Percentiles rank a stretch among this genome's conserved stretches.
Conservation (phyloP, 2,888 invertebrate genomes). For the Spialia ferax region DNA sequence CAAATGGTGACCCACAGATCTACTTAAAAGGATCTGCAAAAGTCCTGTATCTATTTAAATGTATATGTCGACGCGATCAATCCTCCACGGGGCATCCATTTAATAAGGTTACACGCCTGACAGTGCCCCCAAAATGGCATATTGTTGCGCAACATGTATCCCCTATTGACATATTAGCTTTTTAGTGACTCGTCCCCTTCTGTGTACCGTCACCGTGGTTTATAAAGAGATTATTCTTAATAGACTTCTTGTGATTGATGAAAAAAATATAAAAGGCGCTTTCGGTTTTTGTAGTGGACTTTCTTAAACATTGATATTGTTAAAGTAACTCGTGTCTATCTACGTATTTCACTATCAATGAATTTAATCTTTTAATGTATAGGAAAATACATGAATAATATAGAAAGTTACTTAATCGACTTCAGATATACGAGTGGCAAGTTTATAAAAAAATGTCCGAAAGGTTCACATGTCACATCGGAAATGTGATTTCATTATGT, state of each 20-base stretch:
- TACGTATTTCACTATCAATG: not conserved
- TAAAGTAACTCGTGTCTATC: not conserved
- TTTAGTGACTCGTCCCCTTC: constrained; percentile 62
- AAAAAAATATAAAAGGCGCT: not conserved
- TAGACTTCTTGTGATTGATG: constrained; percentile 7
- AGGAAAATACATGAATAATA: too few relatives aligned
- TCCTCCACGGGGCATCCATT: constrained; percentile 71
- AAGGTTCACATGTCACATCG: constrained; percentile 24
- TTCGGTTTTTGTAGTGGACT: not conserved
- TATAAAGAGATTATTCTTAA: constrained; percentile 39
- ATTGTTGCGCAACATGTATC: constrained; percentile 76
- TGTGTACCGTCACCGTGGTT: constrained; percentile 46
- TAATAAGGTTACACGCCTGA: constrained; percentile 80
- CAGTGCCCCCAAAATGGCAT: constrained; percentile 61
- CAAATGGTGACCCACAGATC: not conserved
- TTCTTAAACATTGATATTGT: not conserved
- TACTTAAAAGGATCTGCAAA: not conserved
- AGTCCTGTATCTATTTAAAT: constrained; percentile 3
- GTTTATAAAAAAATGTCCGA: constrained; percentile 13
- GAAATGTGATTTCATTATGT: constrained; percentile 32
- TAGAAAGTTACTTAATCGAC: constrained; percentile 15
- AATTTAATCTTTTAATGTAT: too few relatives aligned
- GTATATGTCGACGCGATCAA: constrained; percentile 62
- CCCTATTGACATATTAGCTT: constrained; percentile 78
- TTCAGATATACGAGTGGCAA: not conserved